These are phyloP conservation scores for Caenorhabditis angaria DNA, from an alignment of 2,888 invertebrate genomes.

Conservation along the genomic window DNA sequence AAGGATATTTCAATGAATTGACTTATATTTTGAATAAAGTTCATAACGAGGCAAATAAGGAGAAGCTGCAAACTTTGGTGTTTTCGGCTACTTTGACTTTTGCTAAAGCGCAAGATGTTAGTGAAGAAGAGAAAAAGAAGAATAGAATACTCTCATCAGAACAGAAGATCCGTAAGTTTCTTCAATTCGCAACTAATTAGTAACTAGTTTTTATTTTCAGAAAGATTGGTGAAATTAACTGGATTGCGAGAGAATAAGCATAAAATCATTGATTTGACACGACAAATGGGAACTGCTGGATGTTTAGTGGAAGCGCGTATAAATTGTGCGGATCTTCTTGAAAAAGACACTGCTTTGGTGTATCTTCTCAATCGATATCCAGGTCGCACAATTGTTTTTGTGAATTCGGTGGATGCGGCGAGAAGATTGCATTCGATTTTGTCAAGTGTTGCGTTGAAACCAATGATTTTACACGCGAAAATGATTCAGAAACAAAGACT, in stretches of 20 bases:
- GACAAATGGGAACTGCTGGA: constrained; percentile 83
- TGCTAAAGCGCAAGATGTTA: constrained; percentile 78
- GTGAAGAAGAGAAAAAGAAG: constrained; percentile 77
- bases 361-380: constrained; percentile 87
- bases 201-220: constrained; percentile 26
- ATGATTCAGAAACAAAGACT: constrained; percentile 94
- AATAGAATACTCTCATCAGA: constrained; percentile 70
- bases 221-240: constrained; percentile 60
- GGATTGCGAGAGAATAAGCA: constrained; percentile 73
- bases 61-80: constrained; percentile 86
- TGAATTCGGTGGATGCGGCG: constrained; percentile 84
- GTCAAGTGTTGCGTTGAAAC: constrained; percentile 74
- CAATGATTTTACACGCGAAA: constrained; percentile 77
- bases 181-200: not conserved
- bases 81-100: constrained; percentile 96
- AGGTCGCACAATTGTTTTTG: constrained; percentile 90
- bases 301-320: constrained; percentile 85
- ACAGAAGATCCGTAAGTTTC: constrained; percentile 74
- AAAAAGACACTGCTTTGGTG: constrained; percentile 85
- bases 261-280: constrained; percentile 91
- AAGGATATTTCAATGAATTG: constrained; percentile 91
- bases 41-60: constrained; percentile 75
- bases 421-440: constrained; percentile 74
- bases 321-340: constrained; percentile 72
- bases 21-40: constrained; percentile 83